A percentile compares a stretch with the other conserved stretches of the same genome.
Conservation (phyloP, 2,113 vertebrate genomes). For the Nettapus auritus region DNA sequence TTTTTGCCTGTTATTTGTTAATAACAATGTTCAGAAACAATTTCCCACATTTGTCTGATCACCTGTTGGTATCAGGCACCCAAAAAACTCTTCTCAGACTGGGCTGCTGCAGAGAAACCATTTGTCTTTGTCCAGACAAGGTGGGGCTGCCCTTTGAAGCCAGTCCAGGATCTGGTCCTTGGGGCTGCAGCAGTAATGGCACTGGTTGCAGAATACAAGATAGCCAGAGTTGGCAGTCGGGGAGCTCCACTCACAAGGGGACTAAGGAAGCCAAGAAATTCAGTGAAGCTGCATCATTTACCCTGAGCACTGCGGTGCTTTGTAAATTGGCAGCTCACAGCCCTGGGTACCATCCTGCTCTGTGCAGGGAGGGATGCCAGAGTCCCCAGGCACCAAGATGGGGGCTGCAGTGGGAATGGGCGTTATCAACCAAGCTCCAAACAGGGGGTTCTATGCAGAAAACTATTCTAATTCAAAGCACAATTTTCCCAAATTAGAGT, state of each 20-base stretch:
- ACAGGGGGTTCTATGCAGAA: neutral
- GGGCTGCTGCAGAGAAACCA: neutral
- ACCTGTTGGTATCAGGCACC: neutral
- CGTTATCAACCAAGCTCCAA: neutral
- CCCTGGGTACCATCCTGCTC: neutral
- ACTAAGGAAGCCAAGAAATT: neutral
- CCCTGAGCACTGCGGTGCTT: neutral
- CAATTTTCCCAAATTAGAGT: neutral
- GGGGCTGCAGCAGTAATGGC: neutral
- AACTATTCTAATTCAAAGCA: neutral
- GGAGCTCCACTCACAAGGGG: neutral
- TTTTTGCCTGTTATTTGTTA: neutral
- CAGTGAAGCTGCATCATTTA: neutral
- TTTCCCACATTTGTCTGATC: neutral
- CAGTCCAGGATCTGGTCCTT: neutral
- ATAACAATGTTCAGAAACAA: neutral
- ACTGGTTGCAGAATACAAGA: neutral
- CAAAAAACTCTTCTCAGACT: accelerated
- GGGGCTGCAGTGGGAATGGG: accelerated
- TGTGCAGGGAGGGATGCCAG: neutral
- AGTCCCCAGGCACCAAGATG: neutral
- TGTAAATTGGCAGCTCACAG: neutral
- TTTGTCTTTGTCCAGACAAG: neutral
- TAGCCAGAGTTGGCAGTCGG: accelerated
- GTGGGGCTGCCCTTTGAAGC: neutral